Evolutionary conservation across 2,797 vertebrate species (phyloP), one percentile per base, ranked within the genome.

Genomic region (Taeniopygia guttata): DNA sequence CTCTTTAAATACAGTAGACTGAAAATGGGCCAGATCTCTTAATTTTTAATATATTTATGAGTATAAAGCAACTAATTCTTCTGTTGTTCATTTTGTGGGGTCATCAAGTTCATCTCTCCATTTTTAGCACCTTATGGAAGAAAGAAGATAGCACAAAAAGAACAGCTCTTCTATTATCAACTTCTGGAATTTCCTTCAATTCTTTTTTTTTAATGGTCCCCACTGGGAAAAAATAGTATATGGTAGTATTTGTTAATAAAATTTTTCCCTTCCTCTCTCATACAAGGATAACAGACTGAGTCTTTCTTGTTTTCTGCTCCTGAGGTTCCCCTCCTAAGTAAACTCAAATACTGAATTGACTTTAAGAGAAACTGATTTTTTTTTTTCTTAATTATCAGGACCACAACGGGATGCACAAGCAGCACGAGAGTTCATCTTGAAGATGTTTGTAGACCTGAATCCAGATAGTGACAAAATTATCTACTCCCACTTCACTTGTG

Each of bases 401-500:
- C 90, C 90, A 84, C 90, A 92, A 30, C 97, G 99, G 92, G 99
- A 99, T 81, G 98, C 98, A 81, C 98, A 99, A 94, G 98, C 98
- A 22, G 99, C 98, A 85, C 97, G 98, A 89, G 99, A 99, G 97
- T 99, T 99, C 88, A 99, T 99, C 97, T 97, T 99, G 95, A 99
- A 99, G 98, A 99, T 99, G 99, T 99, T 99, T 67, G 99, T 99
- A 97, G 99, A 99, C 97, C 98, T 99, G 97, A 99, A 99, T 95
- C 99, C 99, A 64, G 99, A 99, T 97, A 99, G 98, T 96, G 99
- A 99, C 94, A 99, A 99, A 98, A 99, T 99, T 93, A 99, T 99
- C 98, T 99, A 99, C 98, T 99, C 99, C n/a, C 99, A 99, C 97
- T 99, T 99, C 98, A 99, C 99, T 30, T 99, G 99, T 64, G 99